A percentile compares a stretch with the other conserved stretches of the same genome.
Evolutionary conservation across 2,888 invertebrate genomes (phyloP).

Genomic region (Boloria selene): DNA sequence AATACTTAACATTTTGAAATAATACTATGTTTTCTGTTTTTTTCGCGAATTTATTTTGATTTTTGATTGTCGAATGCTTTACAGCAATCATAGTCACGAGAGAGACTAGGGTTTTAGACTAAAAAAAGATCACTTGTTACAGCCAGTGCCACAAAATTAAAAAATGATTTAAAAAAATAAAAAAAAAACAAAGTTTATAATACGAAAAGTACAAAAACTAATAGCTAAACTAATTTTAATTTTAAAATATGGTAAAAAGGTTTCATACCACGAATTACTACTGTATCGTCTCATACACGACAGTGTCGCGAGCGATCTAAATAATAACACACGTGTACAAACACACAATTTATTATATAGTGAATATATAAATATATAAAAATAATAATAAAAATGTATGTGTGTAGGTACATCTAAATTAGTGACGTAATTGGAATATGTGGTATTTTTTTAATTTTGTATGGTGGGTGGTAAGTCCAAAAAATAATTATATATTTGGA

Average conservation of each 20-base stretch:
- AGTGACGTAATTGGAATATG: not conserved
- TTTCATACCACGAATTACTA: constrained; percentile 20
- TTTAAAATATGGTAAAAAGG: constrained; percentile 23
- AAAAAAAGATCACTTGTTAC: no score
- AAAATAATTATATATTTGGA: not conserved
- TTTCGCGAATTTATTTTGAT: no score
- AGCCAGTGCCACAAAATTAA: no score
- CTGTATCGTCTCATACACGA: constrained; percentile 18
- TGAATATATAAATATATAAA: constrained; percentile 47
- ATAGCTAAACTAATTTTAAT: no score
- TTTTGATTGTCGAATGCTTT: no score
- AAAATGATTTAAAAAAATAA: no score
- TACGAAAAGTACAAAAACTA: no score
- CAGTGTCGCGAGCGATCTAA: constrained; percentile 24
- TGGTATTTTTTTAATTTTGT: not conserved
- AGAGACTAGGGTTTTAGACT: no score
- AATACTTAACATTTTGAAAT: no score
- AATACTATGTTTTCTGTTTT: no score
- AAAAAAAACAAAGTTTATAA: no score
- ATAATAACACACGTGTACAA: constrained; percentile 27
- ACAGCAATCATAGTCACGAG: no score
- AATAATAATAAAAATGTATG: constrained; percentile 31
- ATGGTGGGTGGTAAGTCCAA: constrained; percentile 11
- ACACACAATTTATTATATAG: not conserved
- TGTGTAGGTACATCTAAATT: constrained; percentile 4